phyloP scores from a whole-genome alignment of 2,888 invertebrate genomes.

The Pelosia muscerda region DNA sequence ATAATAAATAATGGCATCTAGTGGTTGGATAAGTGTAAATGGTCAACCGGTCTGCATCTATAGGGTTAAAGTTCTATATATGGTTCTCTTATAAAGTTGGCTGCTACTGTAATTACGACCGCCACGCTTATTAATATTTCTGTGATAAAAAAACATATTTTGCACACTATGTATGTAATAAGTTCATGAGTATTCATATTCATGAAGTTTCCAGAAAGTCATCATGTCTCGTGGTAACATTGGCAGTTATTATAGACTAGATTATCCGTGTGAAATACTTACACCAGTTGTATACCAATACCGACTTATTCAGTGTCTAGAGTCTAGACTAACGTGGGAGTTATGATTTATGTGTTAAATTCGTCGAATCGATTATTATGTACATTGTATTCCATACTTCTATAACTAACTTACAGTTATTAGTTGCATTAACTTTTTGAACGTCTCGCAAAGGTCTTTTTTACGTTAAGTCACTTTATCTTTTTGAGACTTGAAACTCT shows the following conservation, averaged over 20 bases:
- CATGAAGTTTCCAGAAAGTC: constrained; percentile 25
- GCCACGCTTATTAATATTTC: constrained; percentile 49
- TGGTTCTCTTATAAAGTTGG: constrained; percentile 41
- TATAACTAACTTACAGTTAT: constrained; percentile 32
- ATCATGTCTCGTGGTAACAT: constrained; percentile 22
- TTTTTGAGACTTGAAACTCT: neutral
- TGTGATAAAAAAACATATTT: constrained; percentile 25
- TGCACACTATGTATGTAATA: constrained; percentile 7
- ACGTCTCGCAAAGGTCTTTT: neutral
- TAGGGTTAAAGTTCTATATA: constrained; percentile 46
- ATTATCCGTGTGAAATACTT: constrained; percentile 53
- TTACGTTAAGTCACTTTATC: too few species aligned
- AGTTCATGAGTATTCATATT: constrained; percentile 31
- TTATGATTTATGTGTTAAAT: constrained; percentile 56
- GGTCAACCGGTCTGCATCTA: constrained; percentile 40
- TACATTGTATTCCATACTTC: constrained; percentile 11
- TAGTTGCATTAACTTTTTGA: constrained; percentile 16
- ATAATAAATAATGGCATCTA: constrained; percentile 51
- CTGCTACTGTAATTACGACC: constrained; percentile 41
- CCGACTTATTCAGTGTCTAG: neutral
- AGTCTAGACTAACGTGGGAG: constrained; percentile 52
- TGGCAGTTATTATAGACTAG: constrained; percentile 25
- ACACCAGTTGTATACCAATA: constrained; percentile 29
- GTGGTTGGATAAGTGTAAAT: constrained; percentile 49
- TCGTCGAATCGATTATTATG: constrained; percentile 46